Conservation (phyloP, 2,797 vertebrate genomes). For the Diceros bicornis region DNA sequence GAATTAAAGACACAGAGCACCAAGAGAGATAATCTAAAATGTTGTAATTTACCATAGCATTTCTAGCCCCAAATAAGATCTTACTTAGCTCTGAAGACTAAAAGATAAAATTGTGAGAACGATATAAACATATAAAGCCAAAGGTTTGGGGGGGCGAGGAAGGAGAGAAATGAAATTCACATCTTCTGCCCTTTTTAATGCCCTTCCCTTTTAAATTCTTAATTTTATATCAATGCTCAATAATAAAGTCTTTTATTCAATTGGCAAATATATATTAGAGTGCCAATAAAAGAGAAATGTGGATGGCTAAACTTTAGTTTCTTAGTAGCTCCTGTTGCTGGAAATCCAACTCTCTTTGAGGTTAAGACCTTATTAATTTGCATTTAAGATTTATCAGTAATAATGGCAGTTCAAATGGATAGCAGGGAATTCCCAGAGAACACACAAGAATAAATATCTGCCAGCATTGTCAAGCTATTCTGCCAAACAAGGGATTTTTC, state of each 20-base stretch:
- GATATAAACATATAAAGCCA: not conserved
- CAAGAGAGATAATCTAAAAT: not conserved
- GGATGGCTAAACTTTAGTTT: not conserved
- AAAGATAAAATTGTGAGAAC: not conserved
- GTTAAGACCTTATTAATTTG: not conserved
- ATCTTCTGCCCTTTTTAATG: not conserved
- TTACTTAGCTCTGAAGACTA: not conserved
- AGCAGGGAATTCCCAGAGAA: not conserved
- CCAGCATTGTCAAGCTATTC: not conserved
- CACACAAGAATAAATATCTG: not conserved
- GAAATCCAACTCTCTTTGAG: not conserved
- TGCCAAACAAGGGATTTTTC: not conserved
- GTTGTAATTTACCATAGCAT: not conserved
- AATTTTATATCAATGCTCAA: not conserved
- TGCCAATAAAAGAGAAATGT: not conserved
- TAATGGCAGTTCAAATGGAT: not conserved
- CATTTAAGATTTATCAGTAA: slow-evolving; percentile 27
- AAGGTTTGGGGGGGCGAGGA: not conserved
- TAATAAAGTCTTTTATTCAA: not conserved
- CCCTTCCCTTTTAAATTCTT: slow-evolving; percentile 27
- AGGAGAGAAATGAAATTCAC: not conserved
- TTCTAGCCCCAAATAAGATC: not conserved
- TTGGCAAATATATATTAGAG: not conserved
- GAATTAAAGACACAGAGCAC: not conserved
- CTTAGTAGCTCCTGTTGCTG: not conserved